Percentiles rank a stretch among this genome's conserved stretches.
Evolutionary conservation across 2,888 invertebrate species (phyloP).

Genomic region (Scelioninae gen. 2): DNA sequence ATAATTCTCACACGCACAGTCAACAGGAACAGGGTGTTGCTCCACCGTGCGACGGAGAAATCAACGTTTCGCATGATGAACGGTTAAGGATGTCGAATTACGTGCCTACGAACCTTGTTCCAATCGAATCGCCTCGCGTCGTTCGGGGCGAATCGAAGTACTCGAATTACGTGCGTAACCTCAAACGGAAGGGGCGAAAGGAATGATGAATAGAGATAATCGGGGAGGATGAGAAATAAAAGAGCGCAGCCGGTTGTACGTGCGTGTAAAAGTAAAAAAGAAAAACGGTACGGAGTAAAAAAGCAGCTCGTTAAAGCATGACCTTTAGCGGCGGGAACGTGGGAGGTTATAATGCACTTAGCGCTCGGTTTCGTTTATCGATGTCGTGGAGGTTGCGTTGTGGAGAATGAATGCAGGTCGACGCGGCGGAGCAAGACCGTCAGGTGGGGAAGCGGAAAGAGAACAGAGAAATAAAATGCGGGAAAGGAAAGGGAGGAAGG

Average conservation of each 20-base stretch:
- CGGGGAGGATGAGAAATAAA: constrained; percentile 28
- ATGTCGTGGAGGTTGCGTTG: constrained; percentile 62
- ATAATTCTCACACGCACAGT: no score
- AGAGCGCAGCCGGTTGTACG: constrained; percentile 1
- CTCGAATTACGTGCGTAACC: constrained; percentile 29
- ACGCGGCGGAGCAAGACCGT: constrained; percentile 53
- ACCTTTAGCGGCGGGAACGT: constrained; percentile 73
- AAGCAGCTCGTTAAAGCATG: constrained; percentile 72
- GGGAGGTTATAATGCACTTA: constrained; percentile 71
- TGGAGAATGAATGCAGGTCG: constrained; percentile 67
- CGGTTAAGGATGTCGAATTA: no score
- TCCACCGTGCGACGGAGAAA: no score
- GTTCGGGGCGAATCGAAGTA: constrained; percentile 14
- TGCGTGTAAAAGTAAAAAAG: constrained; percentile 35
- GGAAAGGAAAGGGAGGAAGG: constrained; percentile 13
- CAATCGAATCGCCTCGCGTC: not conserved
- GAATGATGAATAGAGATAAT: constrained; percentile 37
- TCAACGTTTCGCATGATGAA: no score
- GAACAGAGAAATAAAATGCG: constrained; percentile 46
- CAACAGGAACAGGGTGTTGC: no score
- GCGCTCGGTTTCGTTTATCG: constrained; percentile 67
- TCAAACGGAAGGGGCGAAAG: constrained; percentile 4
- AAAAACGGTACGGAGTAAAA: constrained; percentile 59
- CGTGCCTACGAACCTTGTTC: no score
- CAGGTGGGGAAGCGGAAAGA: constrained; percentile 54